Evolutionary conservation across 1,140 invertebrate genomes (phyloP), one percentile per base, ranked within the genome.

Genomic region (Drosophila sp.): DNA sequence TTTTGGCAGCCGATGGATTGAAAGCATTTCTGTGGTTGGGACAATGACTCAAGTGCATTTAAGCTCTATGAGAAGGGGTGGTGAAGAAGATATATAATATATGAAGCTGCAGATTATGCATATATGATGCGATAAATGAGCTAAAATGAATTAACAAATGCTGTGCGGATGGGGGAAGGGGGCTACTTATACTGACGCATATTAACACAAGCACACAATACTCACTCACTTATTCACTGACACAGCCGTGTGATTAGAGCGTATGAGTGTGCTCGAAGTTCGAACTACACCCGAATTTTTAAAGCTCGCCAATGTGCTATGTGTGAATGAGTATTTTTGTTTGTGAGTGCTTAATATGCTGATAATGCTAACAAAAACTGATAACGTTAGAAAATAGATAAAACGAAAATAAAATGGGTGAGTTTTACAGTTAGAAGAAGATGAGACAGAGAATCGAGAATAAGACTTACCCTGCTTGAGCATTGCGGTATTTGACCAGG

Each of bases 401-500:
- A 66, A 72, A 69, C 64, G 67, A 70, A 66, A 76, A 62, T 54
- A 63, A 83, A 83, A 83, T 78, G 74, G 78, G 43, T 50, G 62
- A 78, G 36, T 67, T 48, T 77, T 66, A 75, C 77, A 63, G 77
- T 74, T 64, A 72, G 58, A 50, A 25, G 34, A 36, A 21, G 14
- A 45, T 36, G 48, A 21, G 53, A 45, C 32, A 43, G 11, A 64
- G 38, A 46, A 14, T 53, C 34, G 7, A 38, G 9, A 14, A 54
- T n/a, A 45, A n/a, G 40, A 95, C 97, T 97, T 94, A 99, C 98
- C 97, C 97, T 79, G 96, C 96, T 92, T 97, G 93, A 87, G 96
- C 96, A 95, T 98, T 98, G 93, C 96, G 97, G 93, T 98, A 98
- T 95, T 99, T 99, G 72, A 97, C 94, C 89, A 95, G 95, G 91